Base-by-base conservation (phyloP, 2,888 invertebrate species). In the Torymus auratus region DNA sequence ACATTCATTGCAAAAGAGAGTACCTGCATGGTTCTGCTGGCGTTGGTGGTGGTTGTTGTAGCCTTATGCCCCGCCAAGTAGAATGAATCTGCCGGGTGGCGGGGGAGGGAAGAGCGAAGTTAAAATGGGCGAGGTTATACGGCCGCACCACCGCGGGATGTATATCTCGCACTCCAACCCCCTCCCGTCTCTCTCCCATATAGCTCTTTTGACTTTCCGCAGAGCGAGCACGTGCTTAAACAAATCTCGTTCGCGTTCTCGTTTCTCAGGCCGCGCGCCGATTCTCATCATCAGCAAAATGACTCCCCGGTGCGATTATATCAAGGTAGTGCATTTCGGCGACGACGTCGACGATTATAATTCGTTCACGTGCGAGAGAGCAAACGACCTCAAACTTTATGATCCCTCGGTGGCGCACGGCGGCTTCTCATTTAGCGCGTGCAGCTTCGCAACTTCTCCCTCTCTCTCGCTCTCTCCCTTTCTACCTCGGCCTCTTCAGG, bases 251-350 rank as follows among this genome's bases (percentile, higher is more conserved):
- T 81, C 69, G 58, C 62, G 64, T 73, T 73, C 70, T 69, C 68
- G 61, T 69, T 74, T 61, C 53, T 55, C 71, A 28, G 53, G 62
- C 20, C 13, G 56, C 61, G 71, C 71, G 78, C 71, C 67, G 58
- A 68, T 82, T 78, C 65, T 81, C 74, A 70, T 78, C 65, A 74
- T 53, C 28, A 67, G 28, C 41, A 62, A 79, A 82, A 75, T 75
- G 61, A 50, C 69, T 76, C 14, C 20, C 23, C 20, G 28, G n/a
- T 28, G 56, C 28, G 28, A 28, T 28, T 28, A 28, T 28, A 28
- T 20, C 55, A 12, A 20, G 50, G 53, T 53, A 13, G n/a, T 62
- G 76, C 76, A 62, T 76, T 76, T 69, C 55, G 62, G 62, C 69
- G 69, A 56, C 56, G 62, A 76, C 55, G 62, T 50, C 69, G 69